These are phyloP conservation scores for Apeira syringaria DNA, from an alignment of 2,888 invertebrate genomes.

Conservation along the genomic window DNA sequence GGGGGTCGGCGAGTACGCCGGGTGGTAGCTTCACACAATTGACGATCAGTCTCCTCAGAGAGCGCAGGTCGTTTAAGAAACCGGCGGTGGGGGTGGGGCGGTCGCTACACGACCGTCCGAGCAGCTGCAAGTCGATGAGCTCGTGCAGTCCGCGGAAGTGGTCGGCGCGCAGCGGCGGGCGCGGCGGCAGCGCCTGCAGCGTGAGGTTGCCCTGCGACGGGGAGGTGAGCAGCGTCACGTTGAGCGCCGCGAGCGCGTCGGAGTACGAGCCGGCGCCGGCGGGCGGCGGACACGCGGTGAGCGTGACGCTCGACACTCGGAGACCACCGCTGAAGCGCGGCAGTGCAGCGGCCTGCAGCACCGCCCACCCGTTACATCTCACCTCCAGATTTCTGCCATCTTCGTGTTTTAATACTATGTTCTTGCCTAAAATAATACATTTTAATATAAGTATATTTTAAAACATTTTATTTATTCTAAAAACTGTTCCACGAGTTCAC, in stretches of 20 bases:
- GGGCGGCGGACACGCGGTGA: slow-evolving; percentile 7
- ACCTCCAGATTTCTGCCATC: not conserved
- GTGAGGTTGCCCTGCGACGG: not conserved
- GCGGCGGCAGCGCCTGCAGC: slow-evolving; percentile 4
- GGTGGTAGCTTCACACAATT: not conserved
- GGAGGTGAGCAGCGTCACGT: slow-evolving; percentile 6
- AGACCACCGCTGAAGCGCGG: not conserved
- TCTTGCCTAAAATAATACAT: not conserved
- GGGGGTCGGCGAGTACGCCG: slow-evolving; percentile 85
- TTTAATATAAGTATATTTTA: not conserved
- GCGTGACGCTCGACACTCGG: slow-evolving; percentile 4
- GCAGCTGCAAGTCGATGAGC: not conserved
- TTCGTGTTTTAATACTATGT: not conserved
- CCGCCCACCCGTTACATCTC: not conserved
- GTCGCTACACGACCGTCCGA: not conserved
- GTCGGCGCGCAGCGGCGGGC: slow-evolving; percentile 7
- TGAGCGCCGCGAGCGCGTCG: slow-evolving; percentile 10
- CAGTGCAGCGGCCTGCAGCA: not conserved
- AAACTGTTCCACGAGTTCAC: no score
- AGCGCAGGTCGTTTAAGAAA: slow-evolving; percentile 9
- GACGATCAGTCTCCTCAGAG: slow-evolving; percentile 9
- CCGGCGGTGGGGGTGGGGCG: slow-evolving; percentile 1
- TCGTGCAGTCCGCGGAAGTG: slow-evolving; percentile 16
- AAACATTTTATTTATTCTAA: not conserved
- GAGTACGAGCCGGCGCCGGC: slow-evolving; percentile 6